A percentile compares a stretch with the other conserved stretches of the same genome.
These are phyloP conservation scores for Rhysida immarginata DNA, from an alignment of 1,140 invertebrate species.

Conservation along the genomic window DNA sequence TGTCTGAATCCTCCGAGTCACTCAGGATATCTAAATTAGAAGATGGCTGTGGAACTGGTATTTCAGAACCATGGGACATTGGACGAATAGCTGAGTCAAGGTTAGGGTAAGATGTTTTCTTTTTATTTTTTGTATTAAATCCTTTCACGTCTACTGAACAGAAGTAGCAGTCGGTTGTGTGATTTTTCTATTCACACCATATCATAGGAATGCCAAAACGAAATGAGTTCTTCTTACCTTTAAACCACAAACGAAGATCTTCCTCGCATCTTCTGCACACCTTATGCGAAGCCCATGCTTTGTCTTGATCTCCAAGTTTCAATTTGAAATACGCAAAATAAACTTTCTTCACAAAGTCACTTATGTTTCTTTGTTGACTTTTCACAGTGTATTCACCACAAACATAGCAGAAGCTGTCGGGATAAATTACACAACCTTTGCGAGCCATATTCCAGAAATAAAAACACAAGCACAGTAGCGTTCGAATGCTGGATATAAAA, in stretches of 20 bases:
- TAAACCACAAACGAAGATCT: conserved; percentile 14
- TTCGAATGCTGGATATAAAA: conserved; percentile 6
- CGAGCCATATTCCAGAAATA: conserved; percentile 6
- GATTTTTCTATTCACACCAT: conserved; percentile 2
- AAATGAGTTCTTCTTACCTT: conserved; percentile 15
- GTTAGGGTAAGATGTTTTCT: conserved; percentile 2
- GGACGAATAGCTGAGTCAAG: no score
- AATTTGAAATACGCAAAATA: conserved; percentile 14
- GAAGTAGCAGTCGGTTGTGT: conserved; percentile 3
- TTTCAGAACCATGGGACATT: conserved; percentile 5
- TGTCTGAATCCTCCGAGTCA: conserved; percentile 2
- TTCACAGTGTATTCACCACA: conserved; percentile 8
- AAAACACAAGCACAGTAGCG: conserved; percentile 5
- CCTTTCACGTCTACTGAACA: conserved; percentile 3
- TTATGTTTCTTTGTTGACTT: conserved; percentile 8
- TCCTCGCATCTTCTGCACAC: conserved; percentile 17
- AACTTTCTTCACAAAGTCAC: conserved; percentile 12
- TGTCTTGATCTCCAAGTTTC: conserved; percentile 18
- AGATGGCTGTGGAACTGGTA: conserved; percentile 7
- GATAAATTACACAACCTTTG: conserved; percentile 4
- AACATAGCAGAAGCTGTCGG: conserved; percentile 9
- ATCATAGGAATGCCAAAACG: conserved; percentile 14
- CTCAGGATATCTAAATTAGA: conserved; percentile 5
- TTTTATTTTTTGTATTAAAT: conserved; percentile 6
- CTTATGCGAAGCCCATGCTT: conserved; percentile 17